Evolutionary conservation across 2,888 invertebrate species (phyloP), one percentile per base, ranked within the genome.

Genomic region (Andrena trimmerana): DNA sequence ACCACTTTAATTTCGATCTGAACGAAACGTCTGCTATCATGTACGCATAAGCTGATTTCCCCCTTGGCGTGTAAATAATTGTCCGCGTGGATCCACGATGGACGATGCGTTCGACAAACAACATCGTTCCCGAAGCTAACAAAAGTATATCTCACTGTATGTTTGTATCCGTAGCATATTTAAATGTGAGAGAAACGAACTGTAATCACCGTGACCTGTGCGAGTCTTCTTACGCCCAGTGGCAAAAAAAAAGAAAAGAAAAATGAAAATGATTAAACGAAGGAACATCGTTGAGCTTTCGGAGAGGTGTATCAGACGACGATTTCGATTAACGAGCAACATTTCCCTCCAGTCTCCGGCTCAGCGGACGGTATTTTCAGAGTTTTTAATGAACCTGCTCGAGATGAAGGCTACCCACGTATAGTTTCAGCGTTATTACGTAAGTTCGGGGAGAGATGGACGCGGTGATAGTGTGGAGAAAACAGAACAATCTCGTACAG

Each of bases 31-130:
- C 31, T 6, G 48, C 33, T 31, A 50, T 59, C 42, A 29, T 62
- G 59, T 62, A 50, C 42, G 10, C n/a, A n/a, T 27, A 48, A 48
- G n/a, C 24, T 24, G 36, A 52, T 7, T 48, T 67, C 50, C 24
- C 20, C 16, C 27, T 63, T 29, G 77, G 63, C 63, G 63, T 81
- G 81, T 81, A 85, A 86, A 84, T 77, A 82, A 83, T 82, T 76
- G 80, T 66, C 76, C 36, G 29, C 66, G 85, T 59, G 29, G 59
- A 7, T 10, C 33, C 31, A 16, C 57, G 59, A 31, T 8, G 8
- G 48, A 33, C 57, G 20, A 57, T 50, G 10, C 20, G 50, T 54
- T 60, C 24, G 52, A 65, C 50, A 31, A 52, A 54, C 36, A 42
- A 36, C 67, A 36, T 50, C 36, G 27, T 50, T 59, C 52, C 20